phyloP scores from a whole-genome alignment of 2,113 vertebrate species.

The Pelobates fuscus region DNA sequence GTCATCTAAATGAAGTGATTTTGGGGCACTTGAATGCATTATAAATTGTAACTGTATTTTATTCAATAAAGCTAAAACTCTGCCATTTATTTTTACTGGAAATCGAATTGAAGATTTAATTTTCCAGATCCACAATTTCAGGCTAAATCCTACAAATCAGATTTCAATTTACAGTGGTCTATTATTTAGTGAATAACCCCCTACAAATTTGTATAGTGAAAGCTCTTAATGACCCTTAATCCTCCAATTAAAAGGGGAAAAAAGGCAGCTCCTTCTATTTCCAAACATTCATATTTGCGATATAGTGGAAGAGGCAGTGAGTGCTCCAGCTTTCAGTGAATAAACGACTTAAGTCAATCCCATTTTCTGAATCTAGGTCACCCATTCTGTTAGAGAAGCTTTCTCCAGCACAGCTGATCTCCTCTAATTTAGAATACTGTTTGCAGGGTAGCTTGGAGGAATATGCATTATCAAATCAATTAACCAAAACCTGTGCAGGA shows the following conservation, averaged over 20 bases:
- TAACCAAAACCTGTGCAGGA: neutral
- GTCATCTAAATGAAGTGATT: too few relatives aligned
- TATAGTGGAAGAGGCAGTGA: neutral
- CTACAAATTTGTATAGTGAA: too few relatives aligned
- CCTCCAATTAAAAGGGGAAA: neutral
- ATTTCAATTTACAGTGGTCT: too few relatives aligned
- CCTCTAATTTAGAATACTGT: neutral
- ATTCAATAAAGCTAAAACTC: too few relatives aligned
- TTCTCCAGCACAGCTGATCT: constrained; percentile 15
- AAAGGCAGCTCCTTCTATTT: neutral
- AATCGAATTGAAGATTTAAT: too few relatives aligned
- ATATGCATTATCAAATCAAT: constrained; percentile 28
- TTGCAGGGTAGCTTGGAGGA: neutral
- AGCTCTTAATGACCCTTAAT: constrained; percentile 3
- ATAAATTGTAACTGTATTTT: too few relatives aligned
- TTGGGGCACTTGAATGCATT: too few relatives aligned
- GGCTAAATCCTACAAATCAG: too few relatives aligned
- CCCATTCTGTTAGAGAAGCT: neutral
- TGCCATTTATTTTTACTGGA: too few relatives aligned
- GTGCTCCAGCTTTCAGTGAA: neutral
- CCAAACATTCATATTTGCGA: neutral
- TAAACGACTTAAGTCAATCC: constrained; percentile 37
- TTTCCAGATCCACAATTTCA: too few relatives aligned
- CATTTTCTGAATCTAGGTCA: constrained; percentile 45
- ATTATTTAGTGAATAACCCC: too few relatives aligned